Evolutionary conservation across 2,113 vertebrate species (phyloP).

Genomic region (Psammodynastes pulverulentus): DNA sequence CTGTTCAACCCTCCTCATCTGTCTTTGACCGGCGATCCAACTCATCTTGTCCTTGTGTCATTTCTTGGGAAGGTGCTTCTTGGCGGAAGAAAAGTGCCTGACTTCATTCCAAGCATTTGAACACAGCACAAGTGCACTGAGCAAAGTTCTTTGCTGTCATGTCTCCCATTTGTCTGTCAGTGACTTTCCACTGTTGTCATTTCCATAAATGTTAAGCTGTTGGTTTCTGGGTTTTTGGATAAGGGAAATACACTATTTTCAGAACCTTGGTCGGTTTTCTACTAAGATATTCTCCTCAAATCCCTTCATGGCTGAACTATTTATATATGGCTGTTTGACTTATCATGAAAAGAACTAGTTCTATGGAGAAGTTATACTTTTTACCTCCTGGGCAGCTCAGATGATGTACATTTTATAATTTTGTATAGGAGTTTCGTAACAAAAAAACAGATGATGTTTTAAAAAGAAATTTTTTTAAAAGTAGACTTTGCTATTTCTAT

Average conservation of each 20-base stretch:
- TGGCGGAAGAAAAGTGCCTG: conserved; percentile 83
- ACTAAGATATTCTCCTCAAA: conserved; percentile 65
- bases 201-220: conserved; percentile 53
- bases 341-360: conserved; percentile 85
- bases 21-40: conserved; percentile 56
- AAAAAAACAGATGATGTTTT: conserved; percentile 71
- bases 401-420: conserved; percentile 89
- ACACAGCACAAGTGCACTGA: conserved; percentile 43
- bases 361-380: conserved; percentile 86
- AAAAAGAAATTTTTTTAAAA: conserved; percentile 67
- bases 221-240: conserved; percentile 48
- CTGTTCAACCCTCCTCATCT: conserved; percentile 60
- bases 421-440: conserved; percentile 89
- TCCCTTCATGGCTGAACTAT: conserved; percentile 68
- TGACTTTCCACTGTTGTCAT: conserved; percentile 64
- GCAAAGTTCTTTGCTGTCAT: conserved; percentile 8
- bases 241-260: conserved; percentile 79
- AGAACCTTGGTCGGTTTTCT: conserved; percentile 70
- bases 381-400: conserved; percentile 91
- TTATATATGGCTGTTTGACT: conserved; percentile 73
- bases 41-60: conserved; percentile 61
- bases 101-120: conserved; percentile 69
- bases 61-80: conserved; percentile 59
- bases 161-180: neutral
- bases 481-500: conserved; percentile 78